Percentiles rank a stretch among this genome's conserved stretches.
Conservation (phyloP, 2,797 vertebrate genomes). For the Bradypodion pumilum region DNA sequence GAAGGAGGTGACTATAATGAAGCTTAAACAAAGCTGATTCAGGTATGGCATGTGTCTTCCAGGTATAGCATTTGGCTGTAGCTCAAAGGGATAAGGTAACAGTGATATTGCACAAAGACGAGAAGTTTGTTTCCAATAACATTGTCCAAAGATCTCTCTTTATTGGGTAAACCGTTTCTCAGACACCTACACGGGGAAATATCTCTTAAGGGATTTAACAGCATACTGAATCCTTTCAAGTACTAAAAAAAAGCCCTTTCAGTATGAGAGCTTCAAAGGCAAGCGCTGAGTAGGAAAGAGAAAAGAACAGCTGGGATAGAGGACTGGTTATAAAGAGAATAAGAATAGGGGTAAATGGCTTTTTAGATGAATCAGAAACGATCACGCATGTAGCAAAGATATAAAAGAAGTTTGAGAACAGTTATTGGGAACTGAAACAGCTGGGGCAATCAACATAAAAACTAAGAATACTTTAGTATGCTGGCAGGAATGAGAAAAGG, state of each 20-base stretch:
- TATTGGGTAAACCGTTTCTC: constrained; percentile 20
- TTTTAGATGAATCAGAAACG: constrained; percentile 39
- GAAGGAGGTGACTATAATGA: background rate
- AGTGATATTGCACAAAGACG: constrained; percentile 7
- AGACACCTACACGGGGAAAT: background rate
- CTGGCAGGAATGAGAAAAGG: background rate
- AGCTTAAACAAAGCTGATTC: background rate
- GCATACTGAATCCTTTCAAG: constrained; percentile 9
- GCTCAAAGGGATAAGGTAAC: constrained; percentile 26
- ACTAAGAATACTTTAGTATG: constrained; percentile 5
- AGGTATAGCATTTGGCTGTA: constrained; percentile 30
- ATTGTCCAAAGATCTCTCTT: background rate
- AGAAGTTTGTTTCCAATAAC: background rate
- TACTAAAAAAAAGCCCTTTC: constrained; percentile 10
- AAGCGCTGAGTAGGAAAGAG: constrained; percentile 10
- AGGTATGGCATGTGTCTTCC: too few relatives aligned
- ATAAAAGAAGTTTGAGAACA: constrained; percentile 35
- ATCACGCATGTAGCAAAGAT: constrained; percentile 17
- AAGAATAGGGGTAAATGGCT: constrained; percentile 28
- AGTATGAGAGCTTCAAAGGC: constrained; percentile 23
- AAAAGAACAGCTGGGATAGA: constrained; percentile 24
- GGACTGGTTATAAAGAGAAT: constrained; percentile 27
- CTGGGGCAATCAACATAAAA: constrained; percentile 21
- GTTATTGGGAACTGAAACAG: constrained; percentile 16
- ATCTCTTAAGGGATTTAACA: constrained; percentile 11